A percentile compares a stretch with the other conserved stretches of the same genome.
These are phyloP conservation scores for Caenorhabditis tropicalis DNA, from an alignment of 1,140 invertebrate genomes.

Conservation along the genomic window DNA sequence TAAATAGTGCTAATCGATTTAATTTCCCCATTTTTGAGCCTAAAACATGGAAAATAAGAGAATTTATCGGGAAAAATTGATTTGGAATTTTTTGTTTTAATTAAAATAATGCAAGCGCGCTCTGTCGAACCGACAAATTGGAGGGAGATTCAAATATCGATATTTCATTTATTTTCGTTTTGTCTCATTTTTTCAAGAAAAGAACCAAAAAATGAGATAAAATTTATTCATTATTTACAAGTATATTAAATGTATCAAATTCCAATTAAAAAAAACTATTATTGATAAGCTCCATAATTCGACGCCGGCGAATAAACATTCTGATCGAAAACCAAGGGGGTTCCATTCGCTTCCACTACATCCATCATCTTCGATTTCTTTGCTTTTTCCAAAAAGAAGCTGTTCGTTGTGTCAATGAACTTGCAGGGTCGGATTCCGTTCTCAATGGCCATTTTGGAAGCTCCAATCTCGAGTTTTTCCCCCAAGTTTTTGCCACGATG, in stretches of 20 bases:
- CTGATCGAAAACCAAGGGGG: not conserved
- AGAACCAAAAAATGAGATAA: not conserved
- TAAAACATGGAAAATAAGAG: not conserved
- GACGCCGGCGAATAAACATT: not conserved
- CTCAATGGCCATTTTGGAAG: conserved; percentile 25
- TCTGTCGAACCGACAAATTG: not conserved
- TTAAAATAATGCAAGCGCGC: not conserved
- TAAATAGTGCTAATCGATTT: not conserved
- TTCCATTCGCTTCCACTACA: not conserved
- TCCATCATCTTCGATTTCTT: conserved; percentile 35
- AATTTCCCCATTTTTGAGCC: not conserved
- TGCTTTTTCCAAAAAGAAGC: conserved; percentile 10
- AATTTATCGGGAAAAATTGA: not conserved
- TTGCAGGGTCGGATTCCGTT: conserved; percentile 29
- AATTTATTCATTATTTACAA: conserved; percentile 27
- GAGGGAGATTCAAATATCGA: not conserved
- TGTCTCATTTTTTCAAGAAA: not conserved
- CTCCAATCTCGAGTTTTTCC: conserved; percentile 29
- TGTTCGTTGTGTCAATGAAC: conserved; percentile 18
- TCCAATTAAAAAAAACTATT: not conserved
- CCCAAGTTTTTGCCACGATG: conserved; percentile 4
- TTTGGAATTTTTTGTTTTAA: not conserved
- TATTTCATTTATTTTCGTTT: no score
- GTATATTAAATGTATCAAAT: not conserved
- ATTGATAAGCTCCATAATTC: conserved; percentile 18